Conservation (phyloP, 2,888 invertebrate species). For the Patella depressa region DNA sequence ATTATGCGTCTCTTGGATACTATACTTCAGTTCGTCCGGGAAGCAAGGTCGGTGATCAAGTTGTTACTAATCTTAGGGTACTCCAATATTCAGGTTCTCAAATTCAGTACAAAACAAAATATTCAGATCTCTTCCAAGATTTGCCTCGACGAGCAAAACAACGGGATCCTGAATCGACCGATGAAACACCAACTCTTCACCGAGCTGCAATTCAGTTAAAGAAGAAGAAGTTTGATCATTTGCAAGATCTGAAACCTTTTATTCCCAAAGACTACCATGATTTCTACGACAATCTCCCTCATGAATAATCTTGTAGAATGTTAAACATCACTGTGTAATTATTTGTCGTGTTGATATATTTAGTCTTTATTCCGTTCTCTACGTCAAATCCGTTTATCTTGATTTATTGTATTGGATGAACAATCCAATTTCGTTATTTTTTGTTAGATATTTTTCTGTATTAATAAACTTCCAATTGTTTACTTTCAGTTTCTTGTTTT, state of each 20-base stretch:
- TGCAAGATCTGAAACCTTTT: slow-evolving; percentile 10
- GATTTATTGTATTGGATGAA: background rate
- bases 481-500: too few relatives aligned
- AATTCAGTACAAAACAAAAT: background rate
- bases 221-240: slow-evolving; percentile 13
- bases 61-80: background rate
- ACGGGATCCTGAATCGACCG: background rate
- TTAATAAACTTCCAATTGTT: too few relatives aligned
- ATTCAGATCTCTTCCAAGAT: background rate
- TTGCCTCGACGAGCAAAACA: background rate
- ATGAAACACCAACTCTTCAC: background rate
- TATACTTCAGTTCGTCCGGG: slow-evolving; percentile 4
- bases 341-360: background rate
- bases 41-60: background rate
- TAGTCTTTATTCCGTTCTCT: background rate
- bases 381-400: background rate
- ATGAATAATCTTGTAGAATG: too few relatives aligned
- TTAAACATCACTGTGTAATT: background rate
- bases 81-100: background rate
- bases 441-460: too few relatives aligned
- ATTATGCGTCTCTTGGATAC: background rate
- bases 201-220: slow-evolving; percentile 4
- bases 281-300: slow-evolving; percentile 3
- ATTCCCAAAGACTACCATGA: slow-evolving; percentile 11
- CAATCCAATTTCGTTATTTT: slow-evolving; percentile 4